A percentile compares a stretch with the other conserved stretches of the same genome.
Conservation (phyloP, 2,113 vertebrate genomes). For the Triplophysa rosa region DNA sequence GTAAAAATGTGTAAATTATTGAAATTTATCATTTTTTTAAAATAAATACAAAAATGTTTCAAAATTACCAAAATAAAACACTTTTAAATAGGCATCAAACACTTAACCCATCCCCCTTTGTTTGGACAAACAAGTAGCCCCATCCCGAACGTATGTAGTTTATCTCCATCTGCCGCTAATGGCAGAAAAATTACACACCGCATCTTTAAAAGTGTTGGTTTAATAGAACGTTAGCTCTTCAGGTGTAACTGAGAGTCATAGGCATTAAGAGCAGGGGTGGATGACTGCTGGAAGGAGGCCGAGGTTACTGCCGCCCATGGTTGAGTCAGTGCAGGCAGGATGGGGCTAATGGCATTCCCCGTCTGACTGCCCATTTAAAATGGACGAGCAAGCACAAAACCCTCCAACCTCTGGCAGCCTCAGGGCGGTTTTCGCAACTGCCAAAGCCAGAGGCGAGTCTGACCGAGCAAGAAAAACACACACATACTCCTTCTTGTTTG, state of each 20-base stretch:
- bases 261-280: not conserved
- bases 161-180: not conserved
- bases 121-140: no score
- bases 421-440: constrained; percentile 54
- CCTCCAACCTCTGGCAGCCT: constrained; percentile 63
- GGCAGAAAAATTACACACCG: not conserved
- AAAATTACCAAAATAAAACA: no score
- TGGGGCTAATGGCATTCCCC: constrained; percentile 61
- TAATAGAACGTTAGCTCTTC: not conserved
- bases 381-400: constrained; percentile 69
- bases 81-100: no score
- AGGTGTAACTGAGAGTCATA: not conserved
- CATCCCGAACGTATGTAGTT: no score
- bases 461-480: constrained; percentile 18
- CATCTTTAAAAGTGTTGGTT: constrained; percentile 1
- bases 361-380: constrained; percentile 71
- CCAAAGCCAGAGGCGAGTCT: constrained; percentile 30
- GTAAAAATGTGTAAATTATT: no score
- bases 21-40: no score
- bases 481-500: not conserved
- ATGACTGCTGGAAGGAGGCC: not conserved
- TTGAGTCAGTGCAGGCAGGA: constrained; percentile 44
- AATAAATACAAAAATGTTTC: no score
- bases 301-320: constrained; percentile 54
- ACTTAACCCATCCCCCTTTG: no score